A percentile compares a stretch with the other conserved stretches of the same genome.
Conservation (phyloP, 1,140 invertebrate genomes). For the Campoletis sonorensis region DNA sequence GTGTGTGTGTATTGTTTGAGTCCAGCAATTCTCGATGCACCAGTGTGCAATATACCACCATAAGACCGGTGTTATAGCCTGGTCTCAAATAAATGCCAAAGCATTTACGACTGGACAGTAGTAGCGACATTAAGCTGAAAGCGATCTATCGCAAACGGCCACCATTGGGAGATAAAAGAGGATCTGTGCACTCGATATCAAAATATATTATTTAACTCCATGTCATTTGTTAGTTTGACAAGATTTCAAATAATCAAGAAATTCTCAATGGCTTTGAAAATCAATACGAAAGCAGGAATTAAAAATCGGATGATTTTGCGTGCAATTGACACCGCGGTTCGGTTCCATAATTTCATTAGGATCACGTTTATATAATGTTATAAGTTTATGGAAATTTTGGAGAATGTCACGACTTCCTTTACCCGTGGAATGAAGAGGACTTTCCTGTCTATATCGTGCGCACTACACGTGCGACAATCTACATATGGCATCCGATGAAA, state of each 20-base stretch:
- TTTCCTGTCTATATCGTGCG: background rate
- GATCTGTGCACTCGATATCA: background rate
- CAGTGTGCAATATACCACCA: background rate
- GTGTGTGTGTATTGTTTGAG: background rate
- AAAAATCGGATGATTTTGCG: no score
- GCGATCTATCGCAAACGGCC: background rate
- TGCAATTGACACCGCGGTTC: no score
- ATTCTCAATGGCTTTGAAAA: no score
- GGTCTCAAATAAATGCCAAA: slow-evolving; percentile 11
- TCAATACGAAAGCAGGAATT: no score
- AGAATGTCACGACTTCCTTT: background rate
- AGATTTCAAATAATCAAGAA: background rate
- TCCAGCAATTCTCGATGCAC: background rate
- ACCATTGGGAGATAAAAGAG: background rate
- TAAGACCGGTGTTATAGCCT: slow-evolving; percentile 10
- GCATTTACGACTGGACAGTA: slow-evolving; percentile 26
- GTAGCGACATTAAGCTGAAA: background rate
- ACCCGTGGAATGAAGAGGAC: background rate
- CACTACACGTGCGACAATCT: background rate
- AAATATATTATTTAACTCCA: background rate
- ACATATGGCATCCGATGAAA: background rate
- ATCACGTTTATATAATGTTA: background rate
- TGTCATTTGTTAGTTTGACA: background rate
- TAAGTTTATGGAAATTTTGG: background rate
- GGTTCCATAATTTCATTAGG: no score